These are phyloP conservation scores for Caligus rogercresseyi DNA, from an alignment of 1,140 invertebrate species.

Conservation along the genomic window DNA sequence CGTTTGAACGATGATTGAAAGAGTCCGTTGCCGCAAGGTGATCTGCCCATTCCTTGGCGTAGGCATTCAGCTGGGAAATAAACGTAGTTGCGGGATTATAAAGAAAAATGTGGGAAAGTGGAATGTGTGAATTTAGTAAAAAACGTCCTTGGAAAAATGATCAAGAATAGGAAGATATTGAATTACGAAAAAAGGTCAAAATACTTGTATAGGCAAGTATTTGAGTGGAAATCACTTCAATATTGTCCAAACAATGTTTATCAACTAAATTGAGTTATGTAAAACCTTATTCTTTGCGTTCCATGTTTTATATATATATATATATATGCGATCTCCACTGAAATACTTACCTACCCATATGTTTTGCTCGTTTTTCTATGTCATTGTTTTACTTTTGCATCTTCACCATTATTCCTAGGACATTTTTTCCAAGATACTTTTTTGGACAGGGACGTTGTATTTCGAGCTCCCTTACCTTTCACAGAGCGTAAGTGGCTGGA, in stretches of 20 bases:
- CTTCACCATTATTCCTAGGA: background rate
- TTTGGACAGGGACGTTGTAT: no score
- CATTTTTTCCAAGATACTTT: background rate
- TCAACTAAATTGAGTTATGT: no score
- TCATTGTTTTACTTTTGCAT: background rate
- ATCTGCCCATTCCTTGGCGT: conserved; percentile 64
- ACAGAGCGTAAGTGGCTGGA: conserved; percentile 44
- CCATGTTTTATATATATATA: background rate
- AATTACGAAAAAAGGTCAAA: background rate
- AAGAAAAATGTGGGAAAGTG: conserved; percentile 22
- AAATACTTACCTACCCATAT: background rate
- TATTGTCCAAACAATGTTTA: background rate
- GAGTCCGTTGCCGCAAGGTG: conserved; percentile 43
- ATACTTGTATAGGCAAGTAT: background rate
- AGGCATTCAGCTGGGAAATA: conserved; percentile 39
- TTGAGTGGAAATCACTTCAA: background rate
- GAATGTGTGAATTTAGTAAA: conserved; percentile 16
- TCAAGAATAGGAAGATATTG: background rate
- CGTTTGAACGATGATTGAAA: conserved; percentile 46
- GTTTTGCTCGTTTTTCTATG: background rate
- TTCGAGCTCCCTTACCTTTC: conserved; percentile 41
- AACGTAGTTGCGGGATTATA: background rate
- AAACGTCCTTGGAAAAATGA: background rate
- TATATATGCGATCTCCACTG: background rate
- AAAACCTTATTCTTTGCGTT: no score